Conservation (phyloP, 92 coral and sea anemone genomes). For the Zoanthus solanderi region DNA sequence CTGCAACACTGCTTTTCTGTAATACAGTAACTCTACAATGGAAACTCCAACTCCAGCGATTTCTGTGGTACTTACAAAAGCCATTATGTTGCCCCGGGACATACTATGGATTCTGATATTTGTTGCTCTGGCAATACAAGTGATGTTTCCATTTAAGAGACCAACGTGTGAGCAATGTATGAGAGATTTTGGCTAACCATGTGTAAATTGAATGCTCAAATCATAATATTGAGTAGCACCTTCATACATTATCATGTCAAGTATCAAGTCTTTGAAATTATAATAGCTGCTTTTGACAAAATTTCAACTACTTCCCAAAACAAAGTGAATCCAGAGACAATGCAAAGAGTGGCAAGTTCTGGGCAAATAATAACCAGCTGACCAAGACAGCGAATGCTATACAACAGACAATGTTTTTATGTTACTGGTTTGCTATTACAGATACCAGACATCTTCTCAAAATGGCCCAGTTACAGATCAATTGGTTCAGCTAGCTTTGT, state of each 20-base stretch:
- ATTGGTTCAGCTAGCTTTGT: slow-evolving; percentile 2
- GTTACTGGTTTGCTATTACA: slow-evolving; percentile 2
- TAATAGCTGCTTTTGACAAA: neutral
- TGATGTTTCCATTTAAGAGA: slow-evolving; percentile 19
- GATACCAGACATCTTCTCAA: neutral
- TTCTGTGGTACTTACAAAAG: slow-evolving; percentile 15
- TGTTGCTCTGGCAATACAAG: slow-evolving; percentile 26
- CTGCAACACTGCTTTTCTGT: slow-evolving; percentile 30
- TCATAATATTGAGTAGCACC: neutral
- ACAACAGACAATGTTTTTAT: neutral
- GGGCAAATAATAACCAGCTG: slow-evolving; percentile 7
- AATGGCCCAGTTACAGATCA: neutral
- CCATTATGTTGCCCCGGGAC: slow-evolving; percentile 5
- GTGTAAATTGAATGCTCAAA: too few relatives aligned
- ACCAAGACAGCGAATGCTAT: neutral
- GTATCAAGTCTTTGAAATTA: slow-evolving; percentile 5
- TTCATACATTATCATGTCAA: slow-evolving; percentile 16
- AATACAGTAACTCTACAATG: slow-evolving; percentile 21
- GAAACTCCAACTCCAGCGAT: slow-evolving; percentile 24
- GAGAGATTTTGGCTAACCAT: neutral
- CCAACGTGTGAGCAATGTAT: neutral
- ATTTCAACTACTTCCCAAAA: slow-evolving; percentile 4
- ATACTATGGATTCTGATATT: slow-evolving; percentile 15
- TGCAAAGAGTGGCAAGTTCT: slow-evolving; percentile 3
- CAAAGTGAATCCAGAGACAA: slow-evolving; percentile 12